These are phyloP conservation scores for Tetramorium bicarinatum DNA, from an alignment of 2,888 invertebrate species.

Conservation along the genomic window DNA sequence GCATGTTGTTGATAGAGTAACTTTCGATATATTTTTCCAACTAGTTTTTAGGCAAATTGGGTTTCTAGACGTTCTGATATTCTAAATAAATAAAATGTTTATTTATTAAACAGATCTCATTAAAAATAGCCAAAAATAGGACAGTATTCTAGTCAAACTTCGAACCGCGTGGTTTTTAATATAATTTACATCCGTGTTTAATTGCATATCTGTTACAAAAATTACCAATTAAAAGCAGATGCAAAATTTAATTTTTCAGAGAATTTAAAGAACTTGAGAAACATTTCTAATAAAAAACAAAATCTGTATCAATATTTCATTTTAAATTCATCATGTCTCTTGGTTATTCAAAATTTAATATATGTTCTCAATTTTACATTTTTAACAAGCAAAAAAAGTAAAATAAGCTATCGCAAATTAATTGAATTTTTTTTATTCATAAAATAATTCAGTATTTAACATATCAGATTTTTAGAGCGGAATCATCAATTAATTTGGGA, in stretches of 20 bases:
- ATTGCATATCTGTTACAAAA: background rate
- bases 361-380: background rate
- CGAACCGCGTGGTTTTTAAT: background rate
- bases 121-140: background rate
- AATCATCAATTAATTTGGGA: background rate
- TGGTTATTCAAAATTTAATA: background rate
- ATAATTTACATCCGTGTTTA: background rate
- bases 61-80: background rate
- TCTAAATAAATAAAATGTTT: constrained; percentile 5
- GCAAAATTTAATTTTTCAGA: background rate
- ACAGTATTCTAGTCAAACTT: background rate
- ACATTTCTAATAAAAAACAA: background rate
- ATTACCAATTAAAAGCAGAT: background rate
- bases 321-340: background rate
- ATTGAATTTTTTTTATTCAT: background rate
- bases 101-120: background rate
- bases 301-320: background rate
- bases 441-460: background rate
- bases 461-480: background rate
- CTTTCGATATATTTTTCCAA: background rate
- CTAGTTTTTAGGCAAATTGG: constrained; percentile 12
- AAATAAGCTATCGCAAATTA: background rate
- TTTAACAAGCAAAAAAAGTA: background rate
- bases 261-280: background rate
- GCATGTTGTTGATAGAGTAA: background rate